These are phyloP conservation scores for Diachasma alloeum DNA, from an alignment of 1,140 invertebrate genomes.

Conservation along the genomic window DNA sequence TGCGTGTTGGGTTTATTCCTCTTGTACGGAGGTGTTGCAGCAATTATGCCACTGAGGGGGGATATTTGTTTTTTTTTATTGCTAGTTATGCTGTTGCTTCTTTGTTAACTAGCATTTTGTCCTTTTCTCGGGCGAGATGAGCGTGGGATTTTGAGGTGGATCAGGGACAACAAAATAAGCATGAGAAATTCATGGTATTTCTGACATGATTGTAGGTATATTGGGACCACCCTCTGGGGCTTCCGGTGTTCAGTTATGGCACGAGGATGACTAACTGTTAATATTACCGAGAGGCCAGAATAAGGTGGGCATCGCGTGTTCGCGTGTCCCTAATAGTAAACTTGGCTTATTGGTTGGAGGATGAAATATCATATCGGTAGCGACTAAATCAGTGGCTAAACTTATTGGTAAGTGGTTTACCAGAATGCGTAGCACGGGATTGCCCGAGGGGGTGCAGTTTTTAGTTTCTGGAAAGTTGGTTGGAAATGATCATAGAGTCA, in stretches of 20 bases:
- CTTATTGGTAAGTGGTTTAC: slow-evolving; percentile 20
- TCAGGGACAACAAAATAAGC: slow-evolving; percentile 2
- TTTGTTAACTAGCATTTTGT: neutral
- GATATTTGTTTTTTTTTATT: neutral
- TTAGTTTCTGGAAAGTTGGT: neutral
- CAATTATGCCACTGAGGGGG: slow-evolving; percentile 14
- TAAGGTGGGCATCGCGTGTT: slow-evolving; percentile 44
- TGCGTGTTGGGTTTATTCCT: neutral
- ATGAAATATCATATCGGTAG: slow-evolving; percentile 56
- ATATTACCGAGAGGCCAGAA: slow-evolving; percentile 12
- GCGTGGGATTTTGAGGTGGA: slow-evolving; percentile 5
- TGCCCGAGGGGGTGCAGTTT: neutral
- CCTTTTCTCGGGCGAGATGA: neutral
- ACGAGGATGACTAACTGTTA: neutral
- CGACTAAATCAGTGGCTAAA: slow-evolving; percentile 30
- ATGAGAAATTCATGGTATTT: neutral
- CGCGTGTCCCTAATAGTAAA: slow-evolving; percentile 45
- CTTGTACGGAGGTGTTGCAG: neutral
- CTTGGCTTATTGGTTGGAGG: slow-evolving; percentile 26
- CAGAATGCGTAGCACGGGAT: slow-evolving; percentile 17
- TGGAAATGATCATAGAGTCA: slow-evolving; percentile 7
- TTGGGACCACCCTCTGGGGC: slow-evolving; percentile 15
- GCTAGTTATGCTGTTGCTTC: neutral
- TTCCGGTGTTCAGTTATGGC: slow-evolving; percentile 21
- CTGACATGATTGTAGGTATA: slow-evolving; percentile 7